Conservation (phyloP, 2,797 vertebrate genomes). For the Ara ararauna region DNA sequence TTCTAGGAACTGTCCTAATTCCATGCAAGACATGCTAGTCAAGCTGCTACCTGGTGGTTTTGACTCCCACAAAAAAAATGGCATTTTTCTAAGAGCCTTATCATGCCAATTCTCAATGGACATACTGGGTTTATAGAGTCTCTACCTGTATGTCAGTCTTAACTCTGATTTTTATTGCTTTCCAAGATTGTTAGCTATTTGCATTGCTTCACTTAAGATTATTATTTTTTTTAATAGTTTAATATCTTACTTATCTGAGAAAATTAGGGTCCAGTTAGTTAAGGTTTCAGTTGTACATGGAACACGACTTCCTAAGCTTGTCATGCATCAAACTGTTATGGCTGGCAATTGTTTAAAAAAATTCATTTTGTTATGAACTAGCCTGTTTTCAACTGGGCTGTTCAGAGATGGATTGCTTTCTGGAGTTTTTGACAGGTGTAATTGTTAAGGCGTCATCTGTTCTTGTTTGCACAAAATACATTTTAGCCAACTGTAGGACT, state of each 20-base stretch:
- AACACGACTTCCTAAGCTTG: conserved; percentile 85
- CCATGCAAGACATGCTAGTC: not conserved
- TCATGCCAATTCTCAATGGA: not conserved
- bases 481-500: conserved; percentile 97
- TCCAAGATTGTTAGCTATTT: conserved; percentile 51
- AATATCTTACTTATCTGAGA: conserved; percentile 81
- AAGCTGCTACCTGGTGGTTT: not conserved
- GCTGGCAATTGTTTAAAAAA: conserved; percentile 90
- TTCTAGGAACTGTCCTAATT: conserved; percentile 11
- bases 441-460: conserved; percentile 99
- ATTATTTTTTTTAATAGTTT: not conserved
- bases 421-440: conserved; percentile 99
- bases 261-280: conserved; percentile 82
- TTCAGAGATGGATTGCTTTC: conserved; percentile 99
- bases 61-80: not conserved
- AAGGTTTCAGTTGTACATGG: conserved; percentile 83
- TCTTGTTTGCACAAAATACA: conserved; percentile 99
- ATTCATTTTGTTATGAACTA: conserved; percentile 98
- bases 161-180: conserved; percentile 56
- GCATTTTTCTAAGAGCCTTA: not conserved
- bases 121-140: not conserved
- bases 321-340: conserved; percentile 89
- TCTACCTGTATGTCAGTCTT: conserved; percentile 1
- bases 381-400: conserved; percentile 91
- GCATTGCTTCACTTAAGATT: conserved; percentile 50